Conservation (phyloP, 2,888 invertebrate genomes). For the Rhogogaster chlorosoma region DNA sequence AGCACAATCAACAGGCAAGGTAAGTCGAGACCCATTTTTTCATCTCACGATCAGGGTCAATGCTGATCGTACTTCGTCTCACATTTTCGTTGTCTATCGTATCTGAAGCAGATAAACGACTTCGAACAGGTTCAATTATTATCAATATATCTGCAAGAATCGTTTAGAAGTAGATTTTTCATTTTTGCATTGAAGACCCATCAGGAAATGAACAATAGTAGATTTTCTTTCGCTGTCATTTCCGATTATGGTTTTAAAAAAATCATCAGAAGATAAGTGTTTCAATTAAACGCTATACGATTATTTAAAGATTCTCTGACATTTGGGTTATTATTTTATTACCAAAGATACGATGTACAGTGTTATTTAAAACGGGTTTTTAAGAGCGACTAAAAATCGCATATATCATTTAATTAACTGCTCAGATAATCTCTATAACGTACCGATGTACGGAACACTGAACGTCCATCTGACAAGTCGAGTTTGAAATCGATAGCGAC, state of each 20-base stretch:
- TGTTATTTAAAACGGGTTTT: constrained; percentile 1
- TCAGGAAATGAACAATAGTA: neutral
- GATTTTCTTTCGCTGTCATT: neutral
- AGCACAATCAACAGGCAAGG: constrained; percentile 67
- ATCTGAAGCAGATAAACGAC: neutral
- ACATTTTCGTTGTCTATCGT: neutral
- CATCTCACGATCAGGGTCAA: neutral
- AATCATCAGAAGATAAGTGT: no score
- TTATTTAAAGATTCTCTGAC: neutral
- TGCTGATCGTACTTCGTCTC: neutral
- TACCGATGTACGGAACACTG: neutral
- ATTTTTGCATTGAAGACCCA: neutral
- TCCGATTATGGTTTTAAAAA: neutral
- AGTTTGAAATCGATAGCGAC: neutral
- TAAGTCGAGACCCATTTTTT: constrained; percentile 64
- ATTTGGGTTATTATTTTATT: neutral
- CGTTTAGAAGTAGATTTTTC: neutral
- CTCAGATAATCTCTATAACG: neutral
- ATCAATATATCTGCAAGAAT: neutral
- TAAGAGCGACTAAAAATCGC: neutral
- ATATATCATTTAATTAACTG: constrained; percentile 20
- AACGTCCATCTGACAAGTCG: neutral
- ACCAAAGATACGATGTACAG: no score
- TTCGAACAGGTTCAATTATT: neutral
- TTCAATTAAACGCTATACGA: no score